These are phyloP conservation scores for Pseudorhiza aurosa DNA, from an alignment of 30 jellyfish, hydroid and myxozoan genomes.

Conservation along the genomic window DNA sequence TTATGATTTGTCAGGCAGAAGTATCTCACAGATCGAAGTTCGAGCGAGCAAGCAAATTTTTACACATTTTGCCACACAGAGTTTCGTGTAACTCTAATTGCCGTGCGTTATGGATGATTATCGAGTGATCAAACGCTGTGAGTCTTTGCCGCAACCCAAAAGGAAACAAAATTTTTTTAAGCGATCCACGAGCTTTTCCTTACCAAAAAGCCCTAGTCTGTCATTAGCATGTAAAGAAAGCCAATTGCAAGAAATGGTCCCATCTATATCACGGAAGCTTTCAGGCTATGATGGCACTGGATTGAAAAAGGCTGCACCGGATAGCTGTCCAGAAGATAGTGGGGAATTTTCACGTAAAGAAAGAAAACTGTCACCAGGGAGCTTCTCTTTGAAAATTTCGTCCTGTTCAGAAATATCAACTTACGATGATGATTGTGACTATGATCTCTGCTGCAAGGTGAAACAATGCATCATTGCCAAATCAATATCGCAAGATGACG, in stretches of 20 bases:
- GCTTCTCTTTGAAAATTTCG: not conserved
- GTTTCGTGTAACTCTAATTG: too few species aligned
- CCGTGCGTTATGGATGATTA: too few species aligned
- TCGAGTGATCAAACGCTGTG: constrained; percentile 1
- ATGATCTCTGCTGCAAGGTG: not conserved
- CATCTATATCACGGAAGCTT: not conserved
- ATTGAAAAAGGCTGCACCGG: not conserved
- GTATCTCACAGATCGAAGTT: too few species aligned
- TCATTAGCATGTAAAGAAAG: not conserved
- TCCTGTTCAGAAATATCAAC: not conserved
- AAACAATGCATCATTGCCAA: not conserved
- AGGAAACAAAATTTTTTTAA: constrained; percentile 2
- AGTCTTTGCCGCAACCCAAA: constrained; percentile 15
- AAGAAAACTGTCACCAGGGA: not conserved
- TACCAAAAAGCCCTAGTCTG: constrained; percentile 6
- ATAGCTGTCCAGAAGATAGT: not conserved
- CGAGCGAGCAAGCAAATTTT: too few species aligned
- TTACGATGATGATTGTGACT: not conserved
- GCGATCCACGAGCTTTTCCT: constrained; percentile 19
- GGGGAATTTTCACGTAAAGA: not conserved
- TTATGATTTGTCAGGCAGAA: too few species aligned
- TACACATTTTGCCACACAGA: too few species aligned
- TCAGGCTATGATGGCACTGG: not conserved
- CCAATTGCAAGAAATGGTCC: not conserved
- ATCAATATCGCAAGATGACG: not conserved